A percentile compares a stretch with the other conserved stretches of the same genome.
phyloP scores from a whole-genome alignment of 1,140 invertebrate genomes.

The Pogonomyrmex barbatus region DNA sequence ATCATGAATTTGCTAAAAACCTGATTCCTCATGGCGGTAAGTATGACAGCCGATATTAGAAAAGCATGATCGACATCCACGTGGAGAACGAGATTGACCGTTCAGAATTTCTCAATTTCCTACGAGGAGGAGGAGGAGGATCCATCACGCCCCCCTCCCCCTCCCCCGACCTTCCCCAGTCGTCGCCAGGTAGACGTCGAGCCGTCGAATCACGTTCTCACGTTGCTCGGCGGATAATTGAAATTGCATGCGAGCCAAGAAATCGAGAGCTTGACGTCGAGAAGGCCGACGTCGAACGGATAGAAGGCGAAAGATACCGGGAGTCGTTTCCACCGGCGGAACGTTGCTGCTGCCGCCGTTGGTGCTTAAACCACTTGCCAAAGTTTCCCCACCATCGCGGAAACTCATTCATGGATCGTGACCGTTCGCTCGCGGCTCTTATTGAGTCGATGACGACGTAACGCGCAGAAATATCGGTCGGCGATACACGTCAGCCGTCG shows the following conservation, averaged over 20 bases:
- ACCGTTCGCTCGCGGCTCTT: constrained; percentile 46
- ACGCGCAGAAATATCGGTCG: constrained; percentile 63
- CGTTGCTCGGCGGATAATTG: constrained; percentile 67
- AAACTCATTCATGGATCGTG: constrained; percentile 78
- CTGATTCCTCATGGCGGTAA: neutral
- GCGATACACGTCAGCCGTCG: constrained; percentile 10
- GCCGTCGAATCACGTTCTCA: constrained; percentile 45
- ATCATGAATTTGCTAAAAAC: neutral
- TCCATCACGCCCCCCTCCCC: neutral
- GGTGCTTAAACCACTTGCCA: constrained; percentile 72
- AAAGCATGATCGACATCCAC: neutral
- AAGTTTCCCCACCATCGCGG: constrained; percentile 72
- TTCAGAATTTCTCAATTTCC: constrained; percentile 27
- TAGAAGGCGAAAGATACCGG: constrained; percentile 66
- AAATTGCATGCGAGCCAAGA: constrained; percentile 72
- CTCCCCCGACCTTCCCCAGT: constrained; percentile 37
- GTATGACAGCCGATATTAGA: neutral
- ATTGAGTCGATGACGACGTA: constrained; percentile 60
- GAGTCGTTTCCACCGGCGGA: constrained; percentile 46
- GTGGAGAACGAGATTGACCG: neutral
- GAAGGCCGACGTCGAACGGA: constrained; percentile 53
- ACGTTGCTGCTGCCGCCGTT: neutral
- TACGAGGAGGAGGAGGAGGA: neutral
- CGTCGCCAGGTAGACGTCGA: constrained; percentile 48
- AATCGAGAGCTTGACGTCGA: constrained; percentile 26